Conservation (phyloP, 2,113 vertebrate species). For the Neoarius graeffei region DNA sequence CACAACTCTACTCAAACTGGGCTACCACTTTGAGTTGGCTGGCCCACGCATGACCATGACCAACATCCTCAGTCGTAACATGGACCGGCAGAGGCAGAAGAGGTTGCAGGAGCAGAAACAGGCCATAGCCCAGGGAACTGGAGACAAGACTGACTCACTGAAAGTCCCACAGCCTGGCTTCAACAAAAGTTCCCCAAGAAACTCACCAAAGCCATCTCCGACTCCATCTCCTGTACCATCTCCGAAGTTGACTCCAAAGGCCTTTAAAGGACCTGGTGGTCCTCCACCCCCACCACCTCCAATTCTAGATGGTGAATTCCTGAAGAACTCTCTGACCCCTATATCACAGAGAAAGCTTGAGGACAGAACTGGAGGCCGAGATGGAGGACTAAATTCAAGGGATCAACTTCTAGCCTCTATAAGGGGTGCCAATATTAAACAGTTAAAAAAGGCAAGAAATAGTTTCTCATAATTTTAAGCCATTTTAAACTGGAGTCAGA, state of each 20-base stretch:
- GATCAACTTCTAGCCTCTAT: constrained; percentile 95
- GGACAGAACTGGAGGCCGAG: constrained; percentile 68
- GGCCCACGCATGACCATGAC: constrained; percentile 96
- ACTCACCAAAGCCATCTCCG: constrained; percentile 80
- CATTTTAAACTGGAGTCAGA: not conserved
- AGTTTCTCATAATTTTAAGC: not conserved
- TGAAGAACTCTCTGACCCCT: constrained; percentile 85
- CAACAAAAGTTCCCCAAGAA: constrained; percentile 69
- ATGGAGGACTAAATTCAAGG: constrained; percentile 84
- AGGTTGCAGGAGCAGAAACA: constrained; percentile 90
- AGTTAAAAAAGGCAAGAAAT: constrained; percentile 87
- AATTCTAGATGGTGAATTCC: constrained; percentile 78
- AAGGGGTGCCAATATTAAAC: constrained; percentile 83
- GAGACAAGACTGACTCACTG: constrained; percentile 81
- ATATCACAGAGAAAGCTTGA: constrained; percentile 87
- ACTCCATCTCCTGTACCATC: constrained; percentile 77
- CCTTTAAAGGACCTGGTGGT: constrained; percentile 58
- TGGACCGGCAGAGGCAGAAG: constrained; percentile 93
- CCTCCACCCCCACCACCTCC: constrained; percentile 82
- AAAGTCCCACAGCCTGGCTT: constrained; percentile 76
- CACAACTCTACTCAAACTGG: constrained; percentile 90
- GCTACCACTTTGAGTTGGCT: constrained; percentile 94
- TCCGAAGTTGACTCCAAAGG: constrained; percentile 79
- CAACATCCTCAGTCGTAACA: constrained; percentile 94
- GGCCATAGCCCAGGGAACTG: constrained; percentile 80